phyloP scores from a whole-genome alignment of 2,113 vertebrate genomes.

The Zapornia atra region DNA sequence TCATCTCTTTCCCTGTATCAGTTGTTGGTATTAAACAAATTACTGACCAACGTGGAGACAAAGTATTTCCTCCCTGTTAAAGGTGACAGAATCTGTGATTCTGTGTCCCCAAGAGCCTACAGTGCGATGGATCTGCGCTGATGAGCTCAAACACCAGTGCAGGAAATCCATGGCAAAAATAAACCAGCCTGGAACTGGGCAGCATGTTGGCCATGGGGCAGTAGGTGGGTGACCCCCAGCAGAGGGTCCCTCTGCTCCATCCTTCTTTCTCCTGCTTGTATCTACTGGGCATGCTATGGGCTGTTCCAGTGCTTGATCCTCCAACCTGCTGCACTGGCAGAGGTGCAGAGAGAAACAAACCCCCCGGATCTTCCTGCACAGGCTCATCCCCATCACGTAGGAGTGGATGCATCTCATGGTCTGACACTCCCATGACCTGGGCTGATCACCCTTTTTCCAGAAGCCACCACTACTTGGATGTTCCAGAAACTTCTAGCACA shows the following conservation, averaged over 20 bases:
- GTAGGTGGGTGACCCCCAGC: neutral
- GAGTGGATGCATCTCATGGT: neutral
- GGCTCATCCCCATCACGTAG: rapidly evolving
- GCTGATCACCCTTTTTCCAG: neutral
- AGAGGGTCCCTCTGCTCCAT: neutral
- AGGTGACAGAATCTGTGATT: neutral
- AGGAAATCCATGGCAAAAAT: neutral
- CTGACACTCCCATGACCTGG: neutral
- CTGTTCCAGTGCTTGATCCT: neutral
- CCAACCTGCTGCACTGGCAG: neutral
- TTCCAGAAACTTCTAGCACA: constrained; percentile 54
- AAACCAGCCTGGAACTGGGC: neutral
- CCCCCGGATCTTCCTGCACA: neutral
- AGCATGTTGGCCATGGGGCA: neutral
- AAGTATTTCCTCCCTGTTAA: neutral
- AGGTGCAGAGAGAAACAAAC: neutral
- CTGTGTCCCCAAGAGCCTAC: neutral
- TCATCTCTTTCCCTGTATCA: neutral
- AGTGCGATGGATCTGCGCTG: neutral
- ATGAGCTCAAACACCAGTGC: neutral
- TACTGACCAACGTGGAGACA: neutral
- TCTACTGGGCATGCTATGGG: neutral
- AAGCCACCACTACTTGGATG: neutral
- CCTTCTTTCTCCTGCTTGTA: neutral
- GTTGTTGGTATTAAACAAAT: neutral